Evolutionary conservation across 2,888 invertebrate species (phyloP).

Genomic region (Pycnomerus fuliginosus): DNA sequence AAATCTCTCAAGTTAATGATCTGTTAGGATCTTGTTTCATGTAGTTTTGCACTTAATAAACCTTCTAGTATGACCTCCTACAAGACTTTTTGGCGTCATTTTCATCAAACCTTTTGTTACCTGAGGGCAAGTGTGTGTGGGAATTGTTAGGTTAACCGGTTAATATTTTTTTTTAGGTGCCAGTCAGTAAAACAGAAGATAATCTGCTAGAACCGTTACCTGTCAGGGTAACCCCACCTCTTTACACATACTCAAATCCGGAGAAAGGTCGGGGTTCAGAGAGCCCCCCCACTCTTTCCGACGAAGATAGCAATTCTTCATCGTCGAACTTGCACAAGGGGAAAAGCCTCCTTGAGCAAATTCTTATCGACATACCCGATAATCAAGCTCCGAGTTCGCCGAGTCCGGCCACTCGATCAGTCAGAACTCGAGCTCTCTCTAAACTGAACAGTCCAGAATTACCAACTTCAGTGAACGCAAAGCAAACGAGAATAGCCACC

Average conservation of each 20-base stretch:
- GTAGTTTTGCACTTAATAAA: no score
- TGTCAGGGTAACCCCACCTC: slow-evolving; percentile 69
- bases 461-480: slow-evolving; percentile 31
- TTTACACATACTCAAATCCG: slow-evolving; percentile 76
- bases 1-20: no score
- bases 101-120: no score
- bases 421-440: slow-evolving; percentile 67
- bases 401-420: slow-evolving; percentile 53
- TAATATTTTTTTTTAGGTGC: slow-evolving; percentile 32
- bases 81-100: no score
- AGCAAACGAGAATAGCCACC: slow-evolving; percentile 28
- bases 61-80: no score
- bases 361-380: slow-evolving; percentile 80
- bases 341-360: slow-evolving; percentile 69
- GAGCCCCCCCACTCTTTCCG: slow-evolving; percentile 45
- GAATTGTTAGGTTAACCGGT: no score
- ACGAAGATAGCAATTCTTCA: slow-evolving; percentile 40
- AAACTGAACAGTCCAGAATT: slow-evolving; percentile 66
- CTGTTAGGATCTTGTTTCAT: no score
- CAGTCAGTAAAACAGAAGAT: slow-evolving; percentile 33
- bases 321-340: slow-evolving; percentile 41
- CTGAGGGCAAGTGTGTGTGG: no score
- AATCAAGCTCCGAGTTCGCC: slow-evolving; percentile 42
- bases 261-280: slow-evolving; percentile 57
- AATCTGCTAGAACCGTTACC: slow-evolving; percentile 61